phyloP scores from a whole-genome alignment of 2,113 vertebrate species.

The Hirundichthys speculiger region DNA sequence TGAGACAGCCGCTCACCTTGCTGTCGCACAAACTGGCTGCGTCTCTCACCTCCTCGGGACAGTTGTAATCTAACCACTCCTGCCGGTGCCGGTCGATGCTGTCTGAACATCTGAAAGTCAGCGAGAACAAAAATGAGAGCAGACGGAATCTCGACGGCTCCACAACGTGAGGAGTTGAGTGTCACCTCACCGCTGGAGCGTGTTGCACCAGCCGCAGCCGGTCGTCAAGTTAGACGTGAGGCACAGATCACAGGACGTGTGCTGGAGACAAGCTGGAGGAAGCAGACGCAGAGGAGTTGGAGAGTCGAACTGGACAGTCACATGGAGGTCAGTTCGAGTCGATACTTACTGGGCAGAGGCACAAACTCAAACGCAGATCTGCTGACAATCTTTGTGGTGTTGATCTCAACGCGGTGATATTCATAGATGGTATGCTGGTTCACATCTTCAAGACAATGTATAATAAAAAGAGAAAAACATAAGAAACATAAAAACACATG shows the following conservation, averaged over 20 bases:
- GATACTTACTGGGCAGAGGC: constrained; percentile 90
- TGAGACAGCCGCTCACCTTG: background rate
- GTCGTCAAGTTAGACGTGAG: constrained; percentile 84
- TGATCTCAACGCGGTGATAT: constrained; percentile 92
- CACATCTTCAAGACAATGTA: constrained; percentile 77
- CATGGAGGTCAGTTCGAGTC: background rate
- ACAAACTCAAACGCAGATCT: constrained; percentile 88
- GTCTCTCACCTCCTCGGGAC: constrained; percentile 86
- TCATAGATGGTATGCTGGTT: constrained; percentile 90
- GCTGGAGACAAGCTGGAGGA: constrained; percentile 90
- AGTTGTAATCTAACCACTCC: constrained; percentile 92
- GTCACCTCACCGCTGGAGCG: constrained; percentile 87
- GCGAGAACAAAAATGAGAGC: constrained; percentile 10
- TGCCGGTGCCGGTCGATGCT: constrained; percentile 92
- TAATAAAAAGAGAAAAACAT: constrained; percentile 5
- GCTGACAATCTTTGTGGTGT: constrained; percentile 84
- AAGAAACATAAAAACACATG: no score
- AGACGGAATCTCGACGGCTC: background rate
- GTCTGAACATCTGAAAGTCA: constrained; percentile 89
- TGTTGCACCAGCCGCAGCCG: constrained; percentile 94
- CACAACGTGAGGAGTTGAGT: background rate
- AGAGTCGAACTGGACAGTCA: background rate
- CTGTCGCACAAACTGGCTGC: no score
- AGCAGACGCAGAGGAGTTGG: constrained; percentile 4
- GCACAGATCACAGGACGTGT: constrained; percentile 87